Conservation (phyloP, 2,888 invertebrate genomes). For the Erynnis tages region DNA sequence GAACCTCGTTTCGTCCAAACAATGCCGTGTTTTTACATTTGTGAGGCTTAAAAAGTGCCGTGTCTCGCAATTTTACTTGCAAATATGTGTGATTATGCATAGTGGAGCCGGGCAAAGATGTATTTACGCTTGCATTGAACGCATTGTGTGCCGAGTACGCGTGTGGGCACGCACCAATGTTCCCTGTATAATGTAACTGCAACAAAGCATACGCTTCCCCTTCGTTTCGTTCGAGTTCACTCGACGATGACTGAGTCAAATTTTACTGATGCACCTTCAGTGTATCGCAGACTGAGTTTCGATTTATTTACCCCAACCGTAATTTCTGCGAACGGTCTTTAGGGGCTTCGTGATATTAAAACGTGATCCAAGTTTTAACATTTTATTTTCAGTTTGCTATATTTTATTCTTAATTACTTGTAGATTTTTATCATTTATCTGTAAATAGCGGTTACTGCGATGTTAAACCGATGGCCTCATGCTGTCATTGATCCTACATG, state of each 20-base stretch:
- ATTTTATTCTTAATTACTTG: background rate
- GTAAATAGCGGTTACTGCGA: background rate
- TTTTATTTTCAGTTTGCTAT: background rate
- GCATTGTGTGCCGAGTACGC: slow-evolving; percentile 55
- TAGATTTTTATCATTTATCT: background rate
- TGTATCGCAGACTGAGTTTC: slow-evolving; percentile 20
- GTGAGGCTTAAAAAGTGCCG: slow-evolving; percentile 69
- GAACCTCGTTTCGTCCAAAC: slow-evolving; percentile 46
- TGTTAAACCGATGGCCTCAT: slow-evolving; percentile 2
- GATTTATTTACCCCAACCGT: slow-evolving; percentile 21
- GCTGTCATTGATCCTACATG: slow-evolving; percentile 17
- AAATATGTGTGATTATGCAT: slow-evolving; percentile 74
- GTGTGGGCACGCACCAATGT: slow-evolving; percentile 62
- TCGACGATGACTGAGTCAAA: slow-evolving; percentile 49
- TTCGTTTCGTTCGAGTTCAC: slow-evolving; percentile 49
- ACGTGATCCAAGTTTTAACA: background rate
- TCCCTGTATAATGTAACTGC: slow-evolving; percentile 38
- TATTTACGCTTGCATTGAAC: slow-evolving; percentile 72
- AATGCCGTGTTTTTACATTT: slow-evolving; percentile 67
- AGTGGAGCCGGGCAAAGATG: slow-evolving; percentile 64
- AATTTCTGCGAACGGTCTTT: background rate
- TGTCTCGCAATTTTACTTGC: slow-evolving; percentile 73
- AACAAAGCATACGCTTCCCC: slow-evolving; percentile 42
- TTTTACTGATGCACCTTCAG: slow-evolving; percentile 55
- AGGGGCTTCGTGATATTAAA: background rate